Evolutionary conservation across 2,888 invertebrate genomes (phyloP).

Genomic region (Mesochorus sp.): DNA sequence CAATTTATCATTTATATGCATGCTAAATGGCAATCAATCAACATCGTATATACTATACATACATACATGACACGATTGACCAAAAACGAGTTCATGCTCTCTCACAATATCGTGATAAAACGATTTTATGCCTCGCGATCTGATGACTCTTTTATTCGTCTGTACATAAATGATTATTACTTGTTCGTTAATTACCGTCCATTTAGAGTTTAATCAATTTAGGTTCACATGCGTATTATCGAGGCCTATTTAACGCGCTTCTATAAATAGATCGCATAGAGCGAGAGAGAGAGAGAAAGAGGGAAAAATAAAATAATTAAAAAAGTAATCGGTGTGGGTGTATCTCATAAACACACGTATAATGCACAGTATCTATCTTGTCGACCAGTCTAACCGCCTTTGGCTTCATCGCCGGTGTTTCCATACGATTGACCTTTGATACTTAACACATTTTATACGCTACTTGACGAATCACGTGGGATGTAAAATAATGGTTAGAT

Average conservation of each 20-base stretch:
- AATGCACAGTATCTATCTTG: slow-evolving; percentile 20
- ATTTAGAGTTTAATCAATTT: slow-evolving; percentile 27
- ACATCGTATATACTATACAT: background rate
- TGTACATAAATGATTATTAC: background rate
- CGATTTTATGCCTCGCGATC: background rate
- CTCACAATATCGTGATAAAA: background rate
- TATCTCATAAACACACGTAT: slow-evolving; percentile 6
- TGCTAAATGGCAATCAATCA: background rate
- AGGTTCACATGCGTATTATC: slow-evolving; percentile 23
- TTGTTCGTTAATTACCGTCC: background rate
- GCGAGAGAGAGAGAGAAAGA: background rate
- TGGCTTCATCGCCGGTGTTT: slow-evolving; percentile 20
- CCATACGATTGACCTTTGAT: slow-evolving; percentile 54
- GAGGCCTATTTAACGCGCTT: slow-evolving; percentile 4
- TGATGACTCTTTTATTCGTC: background rate
- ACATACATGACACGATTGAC: background rate
- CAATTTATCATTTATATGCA: background rate
- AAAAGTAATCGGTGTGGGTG: background rate
- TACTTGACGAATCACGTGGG: slow-evolving; percentile 45
- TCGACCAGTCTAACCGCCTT: slow-evolving; percentile 11
- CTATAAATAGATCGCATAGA: slow-evolving; percentile 15
- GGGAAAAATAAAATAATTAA: background rate
- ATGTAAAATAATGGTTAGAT: slow-evolving; percentile 49
- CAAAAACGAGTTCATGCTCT: background rate
- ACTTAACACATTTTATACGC: slow-evolving; percentile 40